These are phyloP conservation scores for Plagodis pulveraria DNA, from an alignment of 2,888 invertebrate genomes.

Conservation along the genomic window DNA sequence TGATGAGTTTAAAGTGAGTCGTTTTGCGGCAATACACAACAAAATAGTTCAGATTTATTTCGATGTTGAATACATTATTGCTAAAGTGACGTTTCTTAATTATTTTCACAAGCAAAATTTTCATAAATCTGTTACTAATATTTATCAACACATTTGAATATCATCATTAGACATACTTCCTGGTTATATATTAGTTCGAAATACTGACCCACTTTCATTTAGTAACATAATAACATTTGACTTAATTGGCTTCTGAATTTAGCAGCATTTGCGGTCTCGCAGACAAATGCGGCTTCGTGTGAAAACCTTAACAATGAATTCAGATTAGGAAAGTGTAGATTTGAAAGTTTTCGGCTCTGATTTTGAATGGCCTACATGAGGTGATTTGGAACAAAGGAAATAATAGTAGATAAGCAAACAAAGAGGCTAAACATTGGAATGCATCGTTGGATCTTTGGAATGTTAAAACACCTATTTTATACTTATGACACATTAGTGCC, in stretches of 20 bases:
- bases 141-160: too few species aligned
- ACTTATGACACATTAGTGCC: conserved; percentile 17
- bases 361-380: conserved; percentile 12
- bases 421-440: conserved; percentile 10
- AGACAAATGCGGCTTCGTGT: conserved; percentile 5
- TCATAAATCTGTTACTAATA: too few species aligned
- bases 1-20: too few species aligned
- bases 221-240: conserved; percentile 8
- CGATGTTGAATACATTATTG: too few species aligned
- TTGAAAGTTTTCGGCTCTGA: conserved; percentile 13
- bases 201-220: conserved; percentile 18
- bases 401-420: conserved; percentile 13
- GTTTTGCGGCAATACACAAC: too few species aligned
- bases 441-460: conserved; percentile 8
- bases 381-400: conserved; percentile 16
- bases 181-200: neutral
- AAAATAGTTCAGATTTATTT: too few species aligned
- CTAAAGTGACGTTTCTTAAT: too few species aligned
- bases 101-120: too few species aligned
- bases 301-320: conserved; percentile 24
- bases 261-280: conserved; percentile 9
- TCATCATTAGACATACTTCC: neutral
- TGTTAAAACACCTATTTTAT: conserved; percentile 14
- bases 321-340: conserved; percentile 20
- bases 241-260: conserved; percentile 18